Evolutionary conservation across 2,888 invertebrate genomes (phyloP).

Genomic region (Drosophila nr. fundita): DNA sequence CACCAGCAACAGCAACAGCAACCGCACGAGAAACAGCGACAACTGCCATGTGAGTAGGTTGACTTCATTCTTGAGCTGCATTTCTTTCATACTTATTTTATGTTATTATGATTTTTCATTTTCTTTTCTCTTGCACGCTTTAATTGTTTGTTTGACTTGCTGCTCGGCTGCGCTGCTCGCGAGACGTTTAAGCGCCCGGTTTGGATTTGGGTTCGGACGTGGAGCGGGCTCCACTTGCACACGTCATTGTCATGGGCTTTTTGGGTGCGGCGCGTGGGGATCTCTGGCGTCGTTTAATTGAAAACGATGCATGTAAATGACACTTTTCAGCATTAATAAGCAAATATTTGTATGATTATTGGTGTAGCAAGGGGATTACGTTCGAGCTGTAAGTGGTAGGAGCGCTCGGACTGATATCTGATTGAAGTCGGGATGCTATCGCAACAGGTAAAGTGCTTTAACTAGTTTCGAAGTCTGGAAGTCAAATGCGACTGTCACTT

Average conservation of each 20-base stretch:
- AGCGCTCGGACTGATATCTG: constrained; percentile 55
- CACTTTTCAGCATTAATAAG: constrained; percentile 82
- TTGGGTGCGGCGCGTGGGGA: constrained; percentile 71
- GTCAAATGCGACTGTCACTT: constrained; percentile 45
- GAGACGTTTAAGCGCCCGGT: constrained; percentile 65
- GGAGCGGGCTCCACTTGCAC: constrained; percentile 36
- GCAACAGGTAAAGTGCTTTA: constrained; percentile 62
- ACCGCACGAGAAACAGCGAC: constrained; percentile 25
- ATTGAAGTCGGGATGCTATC: constrained; percentile 46
- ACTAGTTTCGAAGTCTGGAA: constrained; percentile 52
- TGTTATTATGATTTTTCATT: constrained; percentile 52
- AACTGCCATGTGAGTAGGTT: constrained; percentile 49
- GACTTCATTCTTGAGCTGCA: constrained; percentile 49
- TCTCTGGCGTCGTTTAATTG: constrained; percentile 78
- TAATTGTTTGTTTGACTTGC: constrained; percentile 80
- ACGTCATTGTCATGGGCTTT: constrained; percentile 58
- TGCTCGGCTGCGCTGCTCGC: constrained; percentile 29
- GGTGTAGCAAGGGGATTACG: constrained; percentile 70
- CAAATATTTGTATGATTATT: constrained; percentile 81
- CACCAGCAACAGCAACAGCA: background rate
- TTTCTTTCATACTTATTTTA: constrained; percentile 57
- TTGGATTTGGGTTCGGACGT: constrained; percentile 26
- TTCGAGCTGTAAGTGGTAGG: constrained; percentile 57
- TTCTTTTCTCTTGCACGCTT: constrained; percentile 62
- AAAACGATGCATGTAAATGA: constrained; percentile 82